These are phyloP conservation scores for Leptinotarsa lineolata DNA, from an alignment of 1,140 invertebrate species.

Conservation along the genomic window DNA sequence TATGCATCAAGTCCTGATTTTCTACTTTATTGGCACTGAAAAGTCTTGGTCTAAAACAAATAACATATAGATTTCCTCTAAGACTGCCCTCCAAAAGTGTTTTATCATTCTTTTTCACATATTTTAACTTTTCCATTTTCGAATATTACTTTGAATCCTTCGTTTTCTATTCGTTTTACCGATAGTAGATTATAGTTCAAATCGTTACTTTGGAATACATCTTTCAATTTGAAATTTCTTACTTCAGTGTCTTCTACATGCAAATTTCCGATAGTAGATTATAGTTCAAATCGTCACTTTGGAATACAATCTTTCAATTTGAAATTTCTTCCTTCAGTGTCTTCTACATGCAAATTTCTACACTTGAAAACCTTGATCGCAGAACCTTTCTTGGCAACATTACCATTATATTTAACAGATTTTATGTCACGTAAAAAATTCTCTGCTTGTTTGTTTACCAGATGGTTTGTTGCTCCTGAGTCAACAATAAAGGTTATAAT, in stretches of 20 bases:
- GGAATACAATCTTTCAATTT: too few species aligned
- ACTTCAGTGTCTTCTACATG: slow-evolving; percentile 7
- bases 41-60: slow-evolving; percentile 10
- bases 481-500: too few species aligned
- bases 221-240: slow-evolving; percentile 13
- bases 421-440: too few species aligned
- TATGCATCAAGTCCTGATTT: slow-evolving; percentile 20
- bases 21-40: too few species aligned
- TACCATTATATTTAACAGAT: too few species aligned
- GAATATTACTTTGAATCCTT: slow-evolving; percentile 10
- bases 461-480: too few species aligned
- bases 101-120: slow-evolving; percentile 14
- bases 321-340: too few species aligned
- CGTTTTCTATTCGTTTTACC: slow-evolving; percentile 15
- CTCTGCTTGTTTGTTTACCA: too few species aligned
- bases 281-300: too few species aligned
- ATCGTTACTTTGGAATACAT: slow-evolving; percentile 17
- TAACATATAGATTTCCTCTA: slow-evolving; percentile 11
- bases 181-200: slow-evolving; percentile 13
- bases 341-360: not conserved
- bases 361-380: too few species aligned
- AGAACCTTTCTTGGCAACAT: too few species aligned
- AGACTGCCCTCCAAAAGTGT: slow-evolving; percentile 9
- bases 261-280: too few species aligned
- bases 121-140: slow-evolving; percentile 15